phyloP scores from a whole-genome alignment of 2,797 vertebrate species.

The Neoniphon sammara region DNA sequence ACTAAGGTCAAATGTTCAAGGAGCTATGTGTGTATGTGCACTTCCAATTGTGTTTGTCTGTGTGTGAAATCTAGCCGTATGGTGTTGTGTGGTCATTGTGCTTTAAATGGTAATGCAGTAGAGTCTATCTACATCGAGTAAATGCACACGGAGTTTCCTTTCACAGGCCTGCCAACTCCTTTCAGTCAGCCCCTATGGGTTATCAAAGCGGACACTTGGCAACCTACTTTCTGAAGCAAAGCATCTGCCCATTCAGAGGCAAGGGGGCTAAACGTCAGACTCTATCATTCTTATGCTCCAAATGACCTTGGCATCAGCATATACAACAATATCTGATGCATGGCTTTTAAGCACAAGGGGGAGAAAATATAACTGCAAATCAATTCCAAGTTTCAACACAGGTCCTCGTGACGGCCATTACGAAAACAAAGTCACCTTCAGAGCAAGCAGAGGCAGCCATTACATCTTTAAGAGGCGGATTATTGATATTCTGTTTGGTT shows the following conservation, averaged over 20 bases:
- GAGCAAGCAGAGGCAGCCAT: conserved; percentile 68
- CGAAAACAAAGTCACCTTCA: conserved; percentile 83
- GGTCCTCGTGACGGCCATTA: conserved; percentile 77
- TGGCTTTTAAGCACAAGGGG: conserved; percentile 71
- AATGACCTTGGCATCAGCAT: conserved; percentile 82
- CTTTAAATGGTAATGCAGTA: conserved; percentile 72
- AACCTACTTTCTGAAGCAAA: conserved; percentile 79
- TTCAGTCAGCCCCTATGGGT: conserved; percentile 70
- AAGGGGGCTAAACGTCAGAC: conserved; percentile 78
- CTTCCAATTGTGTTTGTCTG: neutral
- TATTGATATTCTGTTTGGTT: conserved; percentile 80
- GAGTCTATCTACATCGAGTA: conserved; percentile 61
- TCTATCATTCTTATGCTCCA: conserved; percentile 81
- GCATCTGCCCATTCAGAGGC: conserved; percentile 81
- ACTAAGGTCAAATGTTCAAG: conserved; percentile 29
- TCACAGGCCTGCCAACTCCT: conserved; percentile 77
- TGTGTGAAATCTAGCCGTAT: conserved; percentile 20
- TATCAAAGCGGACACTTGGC: conserved; percentile 85
- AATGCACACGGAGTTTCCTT: conserved; percentile 72
- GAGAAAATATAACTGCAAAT: conserved; percentile 81
- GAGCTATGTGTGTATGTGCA: neutral
- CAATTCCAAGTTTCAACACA: conserved; percentile 78
- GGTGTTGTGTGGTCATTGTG: conserved; percentile 61
- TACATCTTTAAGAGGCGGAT: conserved; percentile 71
- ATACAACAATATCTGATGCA: conserved; percentile 76